Evolutionary conservation across 2,113 vertebrate species (phyloP).

Genomic region (Dascyllus trimaculatus): DNA sequence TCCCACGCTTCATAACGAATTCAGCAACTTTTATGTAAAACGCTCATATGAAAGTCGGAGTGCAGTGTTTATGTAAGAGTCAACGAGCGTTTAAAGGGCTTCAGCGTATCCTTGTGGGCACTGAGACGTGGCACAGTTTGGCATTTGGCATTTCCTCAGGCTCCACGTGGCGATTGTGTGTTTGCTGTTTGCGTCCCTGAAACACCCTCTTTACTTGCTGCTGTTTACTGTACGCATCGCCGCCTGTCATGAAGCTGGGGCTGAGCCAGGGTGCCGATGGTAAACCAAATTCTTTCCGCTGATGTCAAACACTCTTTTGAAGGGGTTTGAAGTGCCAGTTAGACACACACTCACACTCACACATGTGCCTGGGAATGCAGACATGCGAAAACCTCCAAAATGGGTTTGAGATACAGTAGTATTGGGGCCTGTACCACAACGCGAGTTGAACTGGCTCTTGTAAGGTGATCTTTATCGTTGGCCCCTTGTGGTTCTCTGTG

Average conservation of each 20-base stretch:
- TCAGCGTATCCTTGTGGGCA: constrained; percentile 15
- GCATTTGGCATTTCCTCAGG: constrained; percentile 57
- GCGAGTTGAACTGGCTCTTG: background rate
- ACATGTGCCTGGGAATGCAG: background rate
- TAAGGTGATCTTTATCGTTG: background rate
- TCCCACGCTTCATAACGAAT: constrained; percentile 57
- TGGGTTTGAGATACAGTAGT: background rate
- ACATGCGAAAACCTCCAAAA: background rate
- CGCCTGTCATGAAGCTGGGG: constrained; percentile 37
- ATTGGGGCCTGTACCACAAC: background rate
- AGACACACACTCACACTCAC: background rate
- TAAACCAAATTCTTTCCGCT: constrained; percentile 35
- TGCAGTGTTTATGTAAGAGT: constrained; percentile 57
- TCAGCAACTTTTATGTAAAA: constrained; percentile 59
- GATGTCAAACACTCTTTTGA: constrained; percentile 13
- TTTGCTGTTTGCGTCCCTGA: constrained; percentile 45
- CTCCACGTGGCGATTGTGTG: constrained; percentile 28
- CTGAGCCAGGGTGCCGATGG: constrained; percentile 4
- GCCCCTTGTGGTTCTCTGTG: background rate
- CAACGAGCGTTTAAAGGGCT: constrained; percentile 51
- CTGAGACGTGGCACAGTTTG: constrained; percentile 46
- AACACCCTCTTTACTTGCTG: constrained; percentile 36
- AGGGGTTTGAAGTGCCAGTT: background rate
- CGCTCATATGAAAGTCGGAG: constrained; percentile 55
- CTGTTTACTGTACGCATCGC: constrained; percentile 23